Evolutionary conservation across 2,888 invertebrate genomes (phyloP), one percentile per base, ranked within the genome.

Genomic region (Cryptus armator): DNA sequence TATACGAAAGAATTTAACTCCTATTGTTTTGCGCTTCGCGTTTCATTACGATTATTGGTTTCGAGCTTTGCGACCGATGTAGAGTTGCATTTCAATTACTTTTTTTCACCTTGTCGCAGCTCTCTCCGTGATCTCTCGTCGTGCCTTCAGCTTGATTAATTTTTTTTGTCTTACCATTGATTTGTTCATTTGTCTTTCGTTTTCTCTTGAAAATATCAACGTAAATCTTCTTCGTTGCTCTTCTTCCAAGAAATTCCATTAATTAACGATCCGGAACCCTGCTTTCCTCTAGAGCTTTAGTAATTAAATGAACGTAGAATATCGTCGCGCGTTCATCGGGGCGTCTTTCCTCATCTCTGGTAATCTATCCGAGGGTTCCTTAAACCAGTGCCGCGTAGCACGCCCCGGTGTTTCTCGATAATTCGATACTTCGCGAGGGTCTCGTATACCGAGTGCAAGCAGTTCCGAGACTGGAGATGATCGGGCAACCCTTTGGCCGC

Each of bases 251-350:
- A 53, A 68, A 62, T 74, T 19, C 19, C 74, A 78, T 83, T 74
- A 83, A 51, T 74, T 51, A 37, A 53, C n/a, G 16, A 51, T 12
- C 51, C 51, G 37, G 48, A 32, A 51, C 19, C 53, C 6, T 59
- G 29, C 43, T 72, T 16, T 62, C 56, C 37, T 56, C 48, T 16
- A 59, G 78, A 43, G 51, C 70, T 51, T 19, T 56, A 16, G 16
- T 71, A 71, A 77, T 82, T 76, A 64, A 64, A 82, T 53, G 48
- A 66, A 67, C 48, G 19, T 37, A 37, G 14, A 51, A 51, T 6
- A n/a, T 51, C 16, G n/a, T 51, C 14, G 51, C 14, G 51, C 51
- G 51, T n/a, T 19, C 53, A 3, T 16, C 19, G 16, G 5, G 53
- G 9, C 19, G 16, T 3, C 24, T 19, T 24, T 56, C 19, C 19